Conservation (phyloP, 2,113 vertebrate genomes). For the Macrotus californicus region DNA sequence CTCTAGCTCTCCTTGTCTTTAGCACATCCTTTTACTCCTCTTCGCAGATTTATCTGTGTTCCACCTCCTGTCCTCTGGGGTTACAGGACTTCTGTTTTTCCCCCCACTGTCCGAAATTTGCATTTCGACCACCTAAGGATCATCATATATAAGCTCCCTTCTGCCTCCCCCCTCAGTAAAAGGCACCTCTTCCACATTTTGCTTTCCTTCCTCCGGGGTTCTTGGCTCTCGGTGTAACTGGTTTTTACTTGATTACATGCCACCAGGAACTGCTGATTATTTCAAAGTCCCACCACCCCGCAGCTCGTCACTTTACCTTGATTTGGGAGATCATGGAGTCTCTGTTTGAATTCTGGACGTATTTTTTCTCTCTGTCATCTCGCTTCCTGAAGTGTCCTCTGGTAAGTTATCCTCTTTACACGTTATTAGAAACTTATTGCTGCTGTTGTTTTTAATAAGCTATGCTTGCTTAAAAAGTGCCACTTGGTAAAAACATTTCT, state of each 20-base stretch:
- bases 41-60: neutral
- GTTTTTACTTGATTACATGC: conserved; percentile 47
- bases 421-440: neutral
- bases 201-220: neutral
- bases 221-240: neutral
- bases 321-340: conserved; percentile 73
- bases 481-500: neutral
- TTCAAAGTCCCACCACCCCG: conserved; percentile 46
- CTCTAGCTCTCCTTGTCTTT: neutral
- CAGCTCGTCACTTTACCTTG: conserved; percentile 42
- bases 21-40: neutral
- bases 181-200: neutral
- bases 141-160: neutral
- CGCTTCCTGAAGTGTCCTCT: conserved; percentile 64
- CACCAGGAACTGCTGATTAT: conserved; percentile 51
- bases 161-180: neutral
- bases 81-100: neutral
- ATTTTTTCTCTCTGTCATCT: conserved; percentile 64
- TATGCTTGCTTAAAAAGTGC: neutral
- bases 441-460: neutral
- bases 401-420: conserved; percentile 77
- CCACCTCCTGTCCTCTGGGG: neutral
- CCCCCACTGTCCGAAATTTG: conserved; percentile 5
- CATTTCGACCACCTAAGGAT: conserved; percentile 41
- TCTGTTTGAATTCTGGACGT: conserved; percentile 58